phyloP scores from a whole-genome alignment of 2,797 vertebrate genomes.

The Gymnodraco acuticeps region DNA sequence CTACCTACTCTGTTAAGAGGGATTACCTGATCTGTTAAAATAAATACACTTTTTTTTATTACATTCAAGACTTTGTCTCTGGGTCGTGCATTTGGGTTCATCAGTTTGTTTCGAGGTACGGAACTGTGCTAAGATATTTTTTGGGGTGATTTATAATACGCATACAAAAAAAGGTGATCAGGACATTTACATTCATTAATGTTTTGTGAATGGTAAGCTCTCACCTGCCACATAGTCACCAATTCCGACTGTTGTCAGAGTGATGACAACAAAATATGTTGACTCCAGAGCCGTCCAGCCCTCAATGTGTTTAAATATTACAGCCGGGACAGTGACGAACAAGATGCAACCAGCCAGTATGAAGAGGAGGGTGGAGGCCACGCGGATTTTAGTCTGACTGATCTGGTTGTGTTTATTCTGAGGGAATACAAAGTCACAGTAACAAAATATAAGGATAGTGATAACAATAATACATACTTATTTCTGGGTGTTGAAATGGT shows the following conservation, averaged over 20 bases:
- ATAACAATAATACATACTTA: background rate
- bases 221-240: slow-evolving; percentile 97
- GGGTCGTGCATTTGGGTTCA: too few species aligned
- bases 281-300: slow-evolving; percentile 94
- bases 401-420: slow-evolving; percentile 92
- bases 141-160: background rate
- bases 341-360: slow-evolving; percentile 93
- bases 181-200: background rate
- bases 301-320: slow-evolving; percentile 95
- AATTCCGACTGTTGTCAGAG: slow-evolving; percentile 94
- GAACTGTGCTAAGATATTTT: too few species aligned
- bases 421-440: background rate
- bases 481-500: too few species aligned
- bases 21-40: too few species aligned
- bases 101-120: too few species aligned
- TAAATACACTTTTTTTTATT: too few species aligned
- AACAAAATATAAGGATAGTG: background rate
- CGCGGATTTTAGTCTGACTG: slow-evolving; percentile 95
- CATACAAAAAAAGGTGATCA: background rate
- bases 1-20: too few species aligned
- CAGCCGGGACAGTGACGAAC: slow-evolving; percentile 94
- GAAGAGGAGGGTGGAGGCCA: slow-evolving; percentile 94
- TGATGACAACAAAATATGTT: slow-evolving; percentile 96
- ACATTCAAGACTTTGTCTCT: too few species aligned
- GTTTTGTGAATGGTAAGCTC: slow-evolving; percentile 9